These are phyloP conservation scores for Agrypnia vestita DNA, from an alignment of 1,140 invertebrate genomes.

Conservation along the genomic window DNA sequence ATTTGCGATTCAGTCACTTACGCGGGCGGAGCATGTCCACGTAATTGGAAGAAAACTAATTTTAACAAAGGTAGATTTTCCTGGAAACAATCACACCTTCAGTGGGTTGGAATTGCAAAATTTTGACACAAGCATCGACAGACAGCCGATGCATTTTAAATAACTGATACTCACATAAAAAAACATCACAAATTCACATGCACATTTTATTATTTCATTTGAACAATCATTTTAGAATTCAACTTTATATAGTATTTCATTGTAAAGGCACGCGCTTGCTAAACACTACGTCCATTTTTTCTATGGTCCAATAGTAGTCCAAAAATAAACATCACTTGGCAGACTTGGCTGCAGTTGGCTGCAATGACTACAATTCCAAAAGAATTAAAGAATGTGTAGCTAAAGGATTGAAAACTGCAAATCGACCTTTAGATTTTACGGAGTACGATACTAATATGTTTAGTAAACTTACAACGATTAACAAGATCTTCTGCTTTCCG, in stretches of 20 bases:
- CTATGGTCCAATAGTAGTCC: conserved; percentile 5
- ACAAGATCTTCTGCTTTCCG: too few species aligned
- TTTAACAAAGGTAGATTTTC: conserved; percentile 4
- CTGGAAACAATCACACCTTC: conserved; percentile 5
- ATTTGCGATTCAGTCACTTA: neutral
- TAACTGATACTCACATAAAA: conserved; percentile 38
- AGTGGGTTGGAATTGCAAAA: conserved; percentile 1
- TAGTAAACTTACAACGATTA: too few species aligned
- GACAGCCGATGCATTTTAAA: neutral
- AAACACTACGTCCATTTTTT: conserved; percentile 31
- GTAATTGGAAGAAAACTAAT: conserved; percentile 17
- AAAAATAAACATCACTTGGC: conserved; percentile 36
- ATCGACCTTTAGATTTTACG: neutral
- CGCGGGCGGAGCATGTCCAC: neutral
- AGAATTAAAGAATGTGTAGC: neutral
- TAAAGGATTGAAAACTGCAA: neutral
- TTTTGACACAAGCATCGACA: neutral
- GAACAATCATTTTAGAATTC: conserved; percentile 8
- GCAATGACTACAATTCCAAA: neutral
- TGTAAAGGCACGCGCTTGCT: conserved; percentile 35
- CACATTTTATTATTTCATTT: conserved; percentile 16
- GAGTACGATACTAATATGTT: too few species aligned
- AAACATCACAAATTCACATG: conserved; percentile 36
- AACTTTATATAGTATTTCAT: conserved; percentile 22
- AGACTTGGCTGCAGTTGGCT: conserved; percentile 11